A percentile compares a stretch with the other conserved stretches of the same genome.
phyloP scores from a whole-genome alignment of 2,797 vertebrate species.

The Sphenopsis melanotis region DNA sequence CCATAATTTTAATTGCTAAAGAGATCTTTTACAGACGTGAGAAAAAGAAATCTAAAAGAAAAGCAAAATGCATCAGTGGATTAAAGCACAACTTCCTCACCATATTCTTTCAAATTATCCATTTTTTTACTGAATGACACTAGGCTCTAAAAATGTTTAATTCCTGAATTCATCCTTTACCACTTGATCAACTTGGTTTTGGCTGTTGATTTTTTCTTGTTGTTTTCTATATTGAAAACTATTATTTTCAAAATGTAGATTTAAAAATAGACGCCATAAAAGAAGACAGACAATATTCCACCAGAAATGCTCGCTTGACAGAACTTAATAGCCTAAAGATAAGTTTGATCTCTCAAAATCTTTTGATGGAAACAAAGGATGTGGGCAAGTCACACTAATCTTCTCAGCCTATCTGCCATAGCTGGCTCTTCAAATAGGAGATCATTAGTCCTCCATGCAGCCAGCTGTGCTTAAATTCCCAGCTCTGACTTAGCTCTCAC shows the following conservation, averaged over 20 bases:
- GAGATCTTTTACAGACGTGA: background rate
- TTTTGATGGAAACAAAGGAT: background rate
- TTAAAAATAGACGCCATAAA: background rate
- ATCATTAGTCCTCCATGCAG: background rate
- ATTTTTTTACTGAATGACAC: background rate
- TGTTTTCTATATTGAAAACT: background rate
- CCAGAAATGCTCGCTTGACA: background rate
- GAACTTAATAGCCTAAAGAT: background rate
- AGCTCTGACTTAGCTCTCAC: background rate
- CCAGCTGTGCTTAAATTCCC: background rate
- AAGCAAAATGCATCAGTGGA: accelerated
- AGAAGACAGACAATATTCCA: background rate
- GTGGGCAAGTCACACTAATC: background rate
- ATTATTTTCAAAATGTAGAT: background rate
- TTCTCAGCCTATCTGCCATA: background rate
- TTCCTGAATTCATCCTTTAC: background rate
- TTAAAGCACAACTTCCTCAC: background rate
- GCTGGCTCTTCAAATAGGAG: background rate
- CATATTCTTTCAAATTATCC: background rate
- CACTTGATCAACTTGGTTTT: background rate
- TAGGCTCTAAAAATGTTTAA: background rate
- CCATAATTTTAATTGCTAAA: background rate
- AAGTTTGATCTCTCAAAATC: background rate
- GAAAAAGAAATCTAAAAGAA: background rate
- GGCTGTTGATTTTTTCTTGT: background rate